These are phyloP conservation scores for honey bee (Apis mellifera) DNA, from an alignment of 1,140 invertebrate genomes.

Conservation along the genomic window DNA sequence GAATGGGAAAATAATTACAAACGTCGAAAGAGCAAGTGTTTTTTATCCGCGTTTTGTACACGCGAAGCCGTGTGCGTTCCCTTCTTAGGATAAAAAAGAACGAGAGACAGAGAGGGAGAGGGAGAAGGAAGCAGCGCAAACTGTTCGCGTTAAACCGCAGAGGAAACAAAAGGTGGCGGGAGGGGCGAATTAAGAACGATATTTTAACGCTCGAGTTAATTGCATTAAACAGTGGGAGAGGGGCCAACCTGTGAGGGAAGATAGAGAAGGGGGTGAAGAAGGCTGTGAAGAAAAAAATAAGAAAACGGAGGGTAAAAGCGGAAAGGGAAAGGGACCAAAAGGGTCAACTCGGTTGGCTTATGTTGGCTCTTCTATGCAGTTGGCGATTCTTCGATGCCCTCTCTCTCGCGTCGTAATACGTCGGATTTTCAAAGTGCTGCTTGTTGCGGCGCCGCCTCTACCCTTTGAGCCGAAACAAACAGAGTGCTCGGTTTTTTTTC, in stretches of 20 bases:
- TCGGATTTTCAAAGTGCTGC: constrained; percentile 50
- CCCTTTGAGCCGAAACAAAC: constrained; percentile 51
- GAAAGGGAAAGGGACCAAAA: constrained; percentile 9
- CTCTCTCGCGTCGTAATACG: constrained; percentile 36
- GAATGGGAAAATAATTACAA: constrained; percentile 48
- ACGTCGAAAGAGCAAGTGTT: background rate
- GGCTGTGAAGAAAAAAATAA: constrained; percentile 45
- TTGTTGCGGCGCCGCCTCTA: constrained; percentile 29
- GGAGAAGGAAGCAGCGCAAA: constrained; percentile 12
- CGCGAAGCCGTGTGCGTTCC: constrained; percentile 18
- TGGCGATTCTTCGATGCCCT: constrained; percentile 57
- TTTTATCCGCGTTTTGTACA: constrained; percentile 7
- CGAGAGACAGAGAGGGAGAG: background rate
- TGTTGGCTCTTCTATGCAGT: constrained; percentile 44
- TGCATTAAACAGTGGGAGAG: constrained; percentile 65
- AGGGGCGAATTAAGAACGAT: constrained; percentile 73
- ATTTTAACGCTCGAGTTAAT: constrained; percentile 75
- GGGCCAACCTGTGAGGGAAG: constrained; percentile 5
- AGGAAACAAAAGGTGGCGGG: constrained; percentile 67
- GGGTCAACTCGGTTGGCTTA: constrained; percentile 45
- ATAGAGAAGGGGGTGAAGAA: background rate
- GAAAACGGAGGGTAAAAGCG: constrained; percentile 24
- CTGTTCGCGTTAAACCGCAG: constrained; percentile 53
- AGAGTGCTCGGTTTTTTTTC: constrained; percentile 46
- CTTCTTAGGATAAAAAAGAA: constrained; percentile 39